phyloP scores from a whole-genome alignment of 2,113 vertebrate species.

The Capra hircus region DNA sequence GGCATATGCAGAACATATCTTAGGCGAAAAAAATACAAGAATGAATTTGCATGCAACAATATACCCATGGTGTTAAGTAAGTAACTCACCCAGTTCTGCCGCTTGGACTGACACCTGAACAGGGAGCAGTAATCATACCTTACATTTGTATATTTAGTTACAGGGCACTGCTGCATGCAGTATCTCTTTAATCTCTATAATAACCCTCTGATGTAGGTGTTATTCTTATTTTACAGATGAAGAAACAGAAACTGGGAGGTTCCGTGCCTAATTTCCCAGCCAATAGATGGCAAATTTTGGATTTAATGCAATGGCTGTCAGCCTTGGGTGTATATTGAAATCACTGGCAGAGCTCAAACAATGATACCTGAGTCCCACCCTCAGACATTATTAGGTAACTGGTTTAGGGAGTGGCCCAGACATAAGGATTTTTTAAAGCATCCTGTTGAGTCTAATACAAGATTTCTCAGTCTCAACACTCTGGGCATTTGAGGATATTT shows the following conservation, averaged over 20 bases:
- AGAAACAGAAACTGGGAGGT: conserved; percentile 44
- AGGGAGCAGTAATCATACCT: conserved; percentile 47
- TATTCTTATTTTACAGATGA: conserved; percentile 46
- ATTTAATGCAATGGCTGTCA: background rate
- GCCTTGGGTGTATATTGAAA: background rate
- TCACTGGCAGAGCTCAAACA: background rate
- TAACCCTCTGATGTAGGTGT: conserved; percentile 30
- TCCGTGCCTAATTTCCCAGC: background rate
- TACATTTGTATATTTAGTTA: conserved; percentile 44
- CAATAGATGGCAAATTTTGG: background rate
- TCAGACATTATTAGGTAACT: background rate
- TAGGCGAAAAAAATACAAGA: conserved; percentile 21
- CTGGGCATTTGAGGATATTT: background rate
- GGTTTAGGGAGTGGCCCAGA: background rate
- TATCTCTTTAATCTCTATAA: conserved; percentile 59
- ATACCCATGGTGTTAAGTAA: conserved; percentile 15
- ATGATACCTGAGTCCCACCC: background rate
- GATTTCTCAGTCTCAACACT: background rate
- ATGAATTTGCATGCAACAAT: background rate
- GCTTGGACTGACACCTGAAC: conserved; percentile 16
- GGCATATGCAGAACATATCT: background rate
- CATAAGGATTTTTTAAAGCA: background rate
- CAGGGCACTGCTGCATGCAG: background rate
- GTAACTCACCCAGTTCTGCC: conserved; percentile 38
- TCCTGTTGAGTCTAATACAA: background rate